Base-by-base conservation (phyloP, 2,797 vertebrate genomes). In the Gambusia yucatana region DNA sequence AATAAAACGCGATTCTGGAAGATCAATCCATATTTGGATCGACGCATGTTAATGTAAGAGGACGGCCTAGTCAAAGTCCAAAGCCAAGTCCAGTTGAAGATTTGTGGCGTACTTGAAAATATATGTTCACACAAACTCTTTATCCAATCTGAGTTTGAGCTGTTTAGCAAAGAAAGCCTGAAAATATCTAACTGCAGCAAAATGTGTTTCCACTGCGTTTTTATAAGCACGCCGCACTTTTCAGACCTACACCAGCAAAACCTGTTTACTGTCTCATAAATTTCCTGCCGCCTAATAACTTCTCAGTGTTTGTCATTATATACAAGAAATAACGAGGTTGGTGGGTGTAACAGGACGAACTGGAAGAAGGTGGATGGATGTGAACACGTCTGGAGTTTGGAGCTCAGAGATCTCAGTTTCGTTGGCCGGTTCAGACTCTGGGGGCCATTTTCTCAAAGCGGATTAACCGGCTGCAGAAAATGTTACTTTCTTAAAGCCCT, bases 341-440 rank as follows among this genome's bases (percentile, higher is more conserved):
- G 8, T 22, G 8, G 63, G 36, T 41, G 36, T 1, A 69, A 43
- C 20, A 4, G 22, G 39, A 43, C 39, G 14, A 43, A 43, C 5
- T n/a, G 10, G 65, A 41, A 13, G 43, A 43, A 13, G 9, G 22
- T 69, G 3, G 3, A 20, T 36, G 30, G 6, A 61, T 61, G 30
- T 36, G 33, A 30, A 20, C 0, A 25, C 4, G 11, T 33, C 6
- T 69, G 3, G 3, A 67, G 11, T 13, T 22, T 43, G 20, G 47
- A 73, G 63, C 28, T 33, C 50, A 14, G 69, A 77, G 82, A 82
- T 81, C 77, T 74, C 30, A 48, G 57, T 82, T 76, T 75, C 55
- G 55, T 28, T 65, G 25, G 52, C 72, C 39, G 30, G 41, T 75
- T 79, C 77, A 65, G 33, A 73, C 11, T 70, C 81, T 59, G 67